Base-by-base conservation (phyloP, 2,888 invertebrate genomes). In the Caenorhabditis angaria region DNA sequence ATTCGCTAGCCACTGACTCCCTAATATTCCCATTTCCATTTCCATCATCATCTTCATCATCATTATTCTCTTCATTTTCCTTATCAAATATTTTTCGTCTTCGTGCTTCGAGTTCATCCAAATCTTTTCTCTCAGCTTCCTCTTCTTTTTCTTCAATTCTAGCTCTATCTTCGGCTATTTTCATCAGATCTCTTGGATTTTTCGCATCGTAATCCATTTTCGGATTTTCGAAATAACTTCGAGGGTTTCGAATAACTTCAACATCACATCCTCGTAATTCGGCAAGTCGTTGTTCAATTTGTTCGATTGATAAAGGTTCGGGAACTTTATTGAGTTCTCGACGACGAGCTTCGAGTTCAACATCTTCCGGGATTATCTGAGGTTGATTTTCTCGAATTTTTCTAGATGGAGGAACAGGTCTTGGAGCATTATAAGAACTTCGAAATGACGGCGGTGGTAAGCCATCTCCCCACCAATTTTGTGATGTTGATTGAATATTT, bases 221-320 rank as follows among this genome's bases (percentile, higher is more conserved):
- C 12, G 25, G 53, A 62, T 10, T 29, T 32, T 50, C 10, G 2
- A 14, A 10, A 24, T 27, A 24, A 18, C 60, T 60, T 74, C 80
- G 41, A 6, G 86, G 86, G 57, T 83, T 85, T 22, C 86, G 62
- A 3, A 85, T 77, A 47, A 82, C 55, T 29, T 85, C 85, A 14
- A 85, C 86, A 48, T 83, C 82, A 53, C 82, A 81, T 28, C 78
- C 84, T 24, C 83, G 65, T 20, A 85, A 62, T 2, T 76, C 77
- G 1, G 85, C 85, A 1, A 85, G 62, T 55, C 85, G 61, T 55
- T 85, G 77, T 65, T 85, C 86, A 24, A 85, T 70, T 55, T 83
- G 76, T 10, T 61, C 68, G 10, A 82, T 59, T 10, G 69, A 60
- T 2, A 74, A 62, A 28, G 69, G 53, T 32, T 68, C 64, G 0